phyloP scores from a whole-genome alignment of 2,888 invertebrate genomes.

The Teleiodes luculella region DNA sequence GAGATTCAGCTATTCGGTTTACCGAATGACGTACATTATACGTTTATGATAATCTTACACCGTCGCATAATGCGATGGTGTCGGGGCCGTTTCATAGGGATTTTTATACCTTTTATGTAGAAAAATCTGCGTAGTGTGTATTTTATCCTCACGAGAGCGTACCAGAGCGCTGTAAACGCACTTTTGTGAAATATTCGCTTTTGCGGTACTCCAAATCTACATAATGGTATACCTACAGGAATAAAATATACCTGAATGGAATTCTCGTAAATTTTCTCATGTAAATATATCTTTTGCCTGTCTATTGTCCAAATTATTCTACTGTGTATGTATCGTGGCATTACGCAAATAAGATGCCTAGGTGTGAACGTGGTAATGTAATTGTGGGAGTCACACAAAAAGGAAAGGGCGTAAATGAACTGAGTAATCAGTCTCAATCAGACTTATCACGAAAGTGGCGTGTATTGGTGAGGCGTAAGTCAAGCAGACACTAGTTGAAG shows the following conservation, averaged over 20 bases:
- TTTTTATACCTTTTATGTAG: constrained; percentile 4
- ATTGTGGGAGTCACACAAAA: no score
- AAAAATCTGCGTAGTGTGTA: constrained; percentile 30
- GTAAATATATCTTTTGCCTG: not conserved
- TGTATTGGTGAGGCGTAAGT: no score
- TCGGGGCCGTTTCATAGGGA: constrained; percentile 27
- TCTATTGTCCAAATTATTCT: not conserved
- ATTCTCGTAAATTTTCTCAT: not conserved
- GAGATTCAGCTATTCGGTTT: constrained; percentile 30
- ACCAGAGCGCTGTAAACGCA: constrained; percentile 26
- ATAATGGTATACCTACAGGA: constrained; percentile 8
- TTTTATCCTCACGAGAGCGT: constrained; percentile 42
- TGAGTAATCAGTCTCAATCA: no score
- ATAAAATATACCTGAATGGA: constrained; percentile 4
- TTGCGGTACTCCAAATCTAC: constrained; percentile 8
- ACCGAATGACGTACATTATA: constrained; percentile 44
- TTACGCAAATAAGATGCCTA: not conserved
- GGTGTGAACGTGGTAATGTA: no score
- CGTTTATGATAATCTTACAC: constrained; percentile 68
- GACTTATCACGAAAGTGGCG: no score
- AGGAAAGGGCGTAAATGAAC: no score
- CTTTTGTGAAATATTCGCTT: constrained; percentile 17
- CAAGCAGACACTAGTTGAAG: no score
- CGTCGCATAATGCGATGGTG: constrained; percentile 70
- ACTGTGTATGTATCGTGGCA: not conserved